Conservation (phyloP, 2,113 vertebrate genomes). For the Motacilla alba region DNA sequence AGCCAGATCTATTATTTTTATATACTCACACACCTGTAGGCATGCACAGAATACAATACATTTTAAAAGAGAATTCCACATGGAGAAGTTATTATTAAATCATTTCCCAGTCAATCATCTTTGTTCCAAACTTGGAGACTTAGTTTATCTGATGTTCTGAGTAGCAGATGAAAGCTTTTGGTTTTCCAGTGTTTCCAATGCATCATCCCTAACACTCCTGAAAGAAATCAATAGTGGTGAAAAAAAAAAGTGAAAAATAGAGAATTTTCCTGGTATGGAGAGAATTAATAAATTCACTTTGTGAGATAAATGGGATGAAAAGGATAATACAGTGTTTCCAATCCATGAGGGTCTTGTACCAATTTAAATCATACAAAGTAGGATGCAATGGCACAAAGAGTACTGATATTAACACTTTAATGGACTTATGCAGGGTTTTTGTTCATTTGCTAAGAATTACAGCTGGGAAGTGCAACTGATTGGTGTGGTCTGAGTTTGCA, state of each 20-base stretch:
- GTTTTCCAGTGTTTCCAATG: neutral
- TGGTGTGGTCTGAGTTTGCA: neutral
- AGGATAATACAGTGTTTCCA: slow-evolving; percentile 5
- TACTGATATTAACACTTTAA: neutral
- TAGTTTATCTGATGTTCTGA: slow-evolving; percentile 8
- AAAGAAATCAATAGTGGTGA: neutral
- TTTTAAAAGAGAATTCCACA: slow-evolving; percentile 45
- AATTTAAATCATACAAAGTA: slow-evolving; percentile 29
- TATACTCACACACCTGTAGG: slow-evolving; percentile 38
- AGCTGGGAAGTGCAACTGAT: neutral
- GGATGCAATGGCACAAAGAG: neutral
- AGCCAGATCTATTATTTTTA: slow-evolving; percentile 37
- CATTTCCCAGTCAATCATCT: slow-evolving; percentile 47
- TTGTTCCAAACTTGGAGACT: neutral
- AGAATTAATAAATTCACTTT: slow-evolving; percentile 31
- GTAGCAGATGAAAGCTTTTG: slow-evolving; percentile 22
- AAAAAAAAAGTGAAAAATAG: neutral
- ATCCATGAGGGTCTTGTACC: slow-evolving; percentile 17
- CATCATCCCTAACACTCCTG: neutral
- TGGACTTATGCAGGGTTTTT: neutral
- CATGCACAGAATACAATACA: slow-evolving; percentile 6
- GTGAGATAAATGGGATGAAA: slow-evolving; percentile 14
- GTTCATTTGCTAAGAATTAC: neutral
- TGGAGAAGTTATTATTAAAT: slow-evolving; percentile 50
- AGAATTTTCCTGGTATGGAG: slow-evolving; percentile 1